Conservation (phyloP, 2,797 vertebrate genomes). For the Ispidina lecontei region DNA sequence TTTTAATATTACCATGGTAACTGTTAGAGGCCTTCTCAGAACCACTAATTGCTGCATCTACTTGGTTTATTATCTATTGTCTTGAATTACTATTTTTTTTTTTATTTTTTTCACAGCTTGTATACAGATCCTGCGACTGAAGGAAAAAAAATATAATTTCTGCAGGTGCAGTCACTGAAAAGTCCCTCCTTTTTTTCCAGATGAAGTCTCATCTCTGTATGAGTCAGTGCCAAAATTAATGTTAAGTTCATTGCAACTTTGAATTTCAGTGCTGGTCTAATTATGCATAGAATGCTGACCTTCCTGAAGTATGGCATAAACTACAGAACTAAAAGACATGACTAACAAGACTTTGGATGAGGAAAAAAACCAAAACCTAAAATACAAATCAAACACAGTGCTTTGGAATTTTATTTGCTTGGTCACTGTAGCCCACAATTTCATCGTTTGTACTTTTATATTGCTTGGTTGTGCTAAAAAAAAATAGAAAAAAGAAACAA, state of each 20-base stretch:
- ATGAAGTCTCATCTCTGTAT: not conserved
- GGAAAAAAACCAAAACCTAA: not conserved
- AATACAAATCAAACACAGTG: not conserved
- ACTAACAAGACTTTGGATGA: not conserved
- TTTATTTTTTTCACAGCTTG: not conserved
- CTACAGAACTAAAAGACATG: not conserved
- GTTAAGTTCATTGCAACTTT: not conserved
- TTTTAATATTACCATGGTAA: not conserved
- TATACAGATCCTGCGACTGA: not conserved
- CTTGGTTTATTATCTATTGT: not conserved
- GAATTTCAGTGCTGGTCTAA: not conserved
- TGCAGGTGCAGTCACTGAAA: not conserved
- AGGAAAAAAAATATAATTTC: not conserved
- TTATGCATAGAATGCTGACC: not conserved
- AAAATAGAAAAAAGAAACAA: not conserved
- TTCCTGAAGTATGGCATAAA: not conserved
- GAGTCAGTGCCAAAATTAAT: not conserved
- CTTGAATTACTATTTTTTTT: not conserved
- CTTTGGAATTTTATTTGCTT: not conserved
- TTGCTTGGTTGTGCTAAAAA: not conserved
- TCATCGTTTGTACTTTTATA: not conserved
- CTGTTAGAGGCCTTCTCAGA: not conserved
- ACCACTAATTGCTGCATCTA: not conserved
- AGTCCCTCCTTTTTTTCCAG: not conserved
- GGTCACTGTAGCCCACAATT: not conserved